These are phyloP conservation scores for Capreolus pygargus DNA, from an alignment of 2,113 vertebrate species.

Conservation along the genomic window DNA sequence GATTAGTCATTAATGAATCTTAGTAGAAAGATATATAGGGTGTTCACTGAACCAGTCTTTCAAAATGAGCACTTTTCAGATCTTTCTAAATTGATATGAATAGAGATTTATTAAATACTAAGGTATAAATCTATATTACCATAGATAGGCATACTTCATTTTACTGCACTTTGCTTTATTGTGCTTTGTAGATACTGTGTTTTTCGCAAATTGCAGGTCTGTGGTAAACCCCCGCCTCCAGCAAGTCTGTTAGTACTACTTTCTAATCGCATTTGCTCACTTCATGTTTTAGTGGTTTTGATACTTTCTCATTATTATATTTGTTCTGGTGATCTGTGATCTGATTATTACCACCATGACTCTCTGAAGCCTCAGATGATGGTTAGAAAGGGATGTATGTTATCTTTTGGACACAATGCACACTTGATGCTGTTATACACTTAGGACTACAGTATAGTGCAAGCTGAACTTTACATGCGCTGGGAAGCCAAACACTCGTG, in stretches of 20 bases:
- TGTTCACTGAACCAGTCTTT: not conserved
- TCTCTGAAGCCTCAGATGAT: not conserved
- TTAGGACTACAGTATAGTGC: not conserved
- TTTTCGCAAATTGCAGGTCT: not conserved
- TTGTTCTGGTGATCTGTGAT: not conserved
- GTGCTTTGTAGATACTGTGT: not conserved
- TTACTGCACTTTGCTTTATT: not conserved
- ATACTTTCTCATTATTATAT: not conserved
- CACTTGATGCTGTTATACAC: not conserved
- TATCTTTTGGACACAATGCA: not conserved
- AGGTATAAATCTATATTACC: not conserved
- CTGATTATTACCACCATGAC: not conserved
- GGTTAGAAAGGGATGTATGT: too few relatives aligned
- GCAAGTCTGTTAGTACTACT: not conserved
- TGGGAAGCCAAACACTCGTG: not conserved
- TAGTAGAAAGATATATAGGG: not conserved
- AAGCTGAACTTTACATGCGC: not conserved
- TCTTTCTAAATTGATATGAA: not conserved
- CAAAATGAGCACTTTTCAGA: not conserved
- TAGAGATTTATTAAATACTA: not conserved
- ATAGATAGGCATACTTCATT: not conserved
- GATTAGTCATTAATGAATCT: not conserved
- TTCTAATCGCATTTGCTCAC: not conserved
- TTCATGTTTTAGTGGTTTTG: not conserved
- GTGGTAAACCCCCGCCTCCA: not conserved